These are phyloP conservation scores for Pseudorasbora parva DNA, from an alignment of 2,113 vertebrate species.

Conservation along the genomic window DNA sequence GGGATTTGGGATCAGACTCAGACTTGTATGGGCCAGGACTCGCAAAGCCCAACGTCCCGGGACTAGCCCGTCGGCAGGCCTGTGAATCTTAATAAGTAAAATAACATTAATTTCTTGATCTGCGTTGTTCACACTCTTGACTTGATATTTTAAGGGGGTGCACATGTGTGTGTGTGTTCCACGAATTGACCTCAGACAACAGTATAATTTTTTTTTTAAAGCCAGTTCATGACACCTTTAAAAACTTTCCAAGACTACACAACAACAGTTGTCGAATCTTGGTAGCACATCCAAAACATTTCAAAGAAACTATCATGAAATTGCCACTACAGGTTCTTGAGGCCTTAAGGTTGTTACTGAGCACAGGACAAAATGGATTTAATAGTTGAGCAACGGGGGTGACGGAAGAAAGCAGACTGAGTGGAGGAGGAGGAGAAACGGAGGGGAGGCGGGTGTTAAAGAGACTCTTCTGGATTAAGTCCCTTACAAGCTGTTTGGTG, in stretches of 20 bases:
- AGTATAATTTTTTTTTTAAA: too few species aligned
- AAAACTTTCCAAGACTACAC: background rate
- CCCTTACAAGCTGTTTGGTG: slow-evolving; percentile 67
- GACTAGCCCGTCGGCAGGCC: too few species aligned
- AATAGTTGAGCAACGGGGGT: background rate
- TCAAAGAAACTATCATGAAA: background rate
- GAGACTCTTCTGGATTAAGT: slow-evolving; percentile 62
- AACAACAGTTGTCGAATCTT: background rate
- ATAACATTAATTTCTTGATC: too few species aligned
- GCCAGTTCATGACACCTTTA: too few species aligned
- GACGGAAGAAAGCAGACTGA: background rate
- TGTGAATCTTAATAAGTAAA: too few species aligned
- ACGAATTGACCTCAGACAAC: too few species aligned
- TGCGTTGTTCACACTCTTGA: too few species aligned
- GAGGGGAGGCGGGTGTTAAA: slow-evolving; percentile 50
- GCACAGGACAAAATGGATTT: background rate
- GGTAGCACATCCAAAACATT: background rate
- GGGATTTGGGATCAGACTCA: too few species aligned
- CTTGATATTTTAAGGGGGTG: too few species aligned
- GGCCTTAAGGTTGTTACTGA: background rate
- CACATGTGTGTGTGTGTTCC: too few species aligned
- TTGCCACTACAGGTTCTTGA: background rate
- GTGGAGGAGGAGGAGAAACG: background rate
- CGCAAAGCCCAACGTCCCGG: too few species aligned
- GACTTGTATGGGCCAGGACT: too few species aligned